Evolutionary conservation across 2,888 invertebrate genomes (phyloP).

Genomic region (Camponotus fellah): DNA sequence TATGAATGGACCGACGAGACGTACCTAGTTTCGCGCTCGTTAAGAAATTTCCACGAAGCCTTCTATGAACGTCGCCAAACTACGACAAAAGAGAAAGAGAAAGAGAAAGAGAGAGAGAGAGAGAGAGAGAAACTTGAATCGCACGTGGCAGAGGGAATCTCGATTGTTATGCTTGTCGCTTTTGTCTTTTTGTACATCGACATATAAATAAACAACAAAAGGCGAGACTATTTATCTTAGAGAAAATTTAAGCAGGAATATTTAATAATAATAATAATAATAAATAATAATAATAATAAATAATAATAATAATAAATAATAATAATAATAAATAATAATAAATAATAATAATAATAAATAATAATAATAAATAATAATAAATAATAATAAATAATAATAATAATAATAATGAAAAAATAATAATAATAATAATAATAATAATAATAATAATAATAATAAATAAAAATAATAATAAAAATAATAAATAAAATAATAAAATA

Average conservation of each 20-base stretch:
- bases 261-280: not conserved
- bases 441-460: too few species aligned
- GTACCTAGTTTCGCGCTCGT: conserved; percentile 44
- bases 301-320: too few species aligned
- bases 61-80: conserved; percentile 18
- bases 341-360: too few species aligned
- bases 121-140: conserved; percentile 24
- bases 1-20: conserved; percentile 48
- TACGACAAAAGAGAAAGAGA: not conserved
- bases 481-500: too few species aligned
- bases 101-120: not conserved
- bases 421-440: too few species aligned
- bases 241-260: not conserved
- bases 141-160: not conserved
- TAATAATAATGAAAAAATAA: too few species aligned
- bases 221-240: not conserved
- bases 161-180: conserved; percentile 3
- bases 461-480: too few species aligned
- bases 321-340: too few species aligned
- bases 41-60: conserved; percentile 52
- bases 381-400: too few species aligned
- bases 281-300: too few species aligned
- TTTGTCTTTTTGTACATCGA: not conserved
- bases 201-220: not conserved
- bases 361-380: too few species aligned